phyloP scores from a whole-genome alignment of 2,113 vertebrate genomes.

The Oreotrochilus melanogaster region DNA sequence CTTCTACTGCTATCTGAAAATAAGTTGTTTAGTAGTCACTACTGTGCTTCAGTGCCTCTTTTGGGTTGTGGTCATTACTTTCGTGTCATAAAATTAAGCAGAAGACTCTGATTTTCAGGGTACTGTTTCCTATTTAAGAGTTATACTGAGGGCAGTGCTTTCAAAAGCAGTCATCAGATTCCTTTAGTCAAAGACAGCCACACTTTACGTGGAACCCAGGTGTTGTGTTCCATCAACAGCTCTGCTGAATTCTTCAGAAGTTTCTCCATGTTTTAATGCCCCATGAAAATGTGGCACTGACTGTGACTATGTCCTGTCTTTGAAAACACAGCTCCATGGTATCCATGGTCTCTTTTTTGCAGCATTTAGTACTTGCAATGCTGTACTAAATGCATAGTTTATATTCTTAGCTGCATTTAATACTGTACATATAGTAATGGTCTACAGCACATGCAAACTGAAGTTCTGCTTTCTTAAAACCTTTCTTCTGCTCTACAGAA shows the following conservation, averaged over 20 bases:
- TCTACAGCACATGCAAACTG: background rate
- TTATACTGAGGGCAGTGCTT: background rate
- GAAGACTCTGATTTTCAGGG: background rate
- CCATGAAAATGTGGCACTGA: background rate
- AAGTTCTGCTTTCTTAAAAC: background rate
- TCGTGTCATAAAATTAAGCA: background rate
- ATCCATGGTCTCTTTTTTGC: background rate
- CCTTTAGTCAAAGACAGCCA: background rate
- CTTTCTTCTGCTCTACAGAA: background rate
- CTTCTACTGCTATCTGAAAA: background rate
- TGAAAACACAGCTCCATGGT: background rate
- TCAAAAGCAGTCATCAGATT: background rate
- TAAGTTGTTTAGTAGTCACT: background rate
- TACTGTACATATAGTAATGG: background rate
- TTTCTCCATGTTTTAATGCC: background rate
- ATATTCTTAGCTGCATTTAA: background rate
- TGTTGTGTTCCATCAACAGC: too few species aligned
- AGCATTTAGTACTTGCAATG: background rate
- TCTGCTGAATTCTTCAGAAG: background rate
- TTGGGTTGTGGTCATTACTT: background rate
- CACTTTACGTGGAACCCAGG: background rate
- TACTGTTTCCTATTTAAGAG: fast-evolving
- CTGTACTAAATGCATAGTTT: too few species aligned
- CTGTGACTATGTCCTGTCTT: background rate
- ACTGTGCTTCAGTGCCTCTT: fast-evolving